Evolutionary conservation across 2,888 invertebrate species (phyloP).

Genomic region (Protonemura montana): DNA sequence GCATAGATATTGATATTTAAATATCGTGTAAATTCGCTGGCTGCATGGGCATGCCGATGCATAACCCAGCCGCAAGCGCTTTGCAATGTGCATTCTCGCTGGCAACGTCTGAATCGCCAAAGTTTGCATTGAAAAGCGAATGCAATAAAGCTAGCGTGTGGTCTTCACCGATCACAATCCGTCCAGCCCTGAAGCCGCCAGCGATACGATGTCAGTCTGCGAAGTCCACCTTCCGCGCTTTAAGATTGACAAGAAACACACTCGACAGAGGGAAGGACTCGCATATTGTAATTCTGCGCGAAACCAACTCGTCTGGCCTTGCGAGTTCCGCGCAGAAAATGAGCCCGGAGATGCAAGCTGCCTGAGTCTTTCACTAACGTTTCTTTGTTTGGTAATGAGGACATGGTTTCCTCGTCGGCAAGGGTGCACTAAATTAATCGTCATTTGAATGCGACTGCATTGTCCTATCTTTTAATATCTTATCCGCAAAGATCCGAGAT

Average conservation of each 20-base stretch:
- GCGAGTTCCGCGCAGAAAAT: background rate
- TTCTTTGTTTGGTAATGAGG: constrained; percentile 43
- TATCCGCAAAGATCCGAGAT: background rate
- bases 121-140: background rate
- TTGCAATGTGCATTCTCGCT: background rate
- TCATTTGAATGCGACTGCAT: constrained; percentile 22
- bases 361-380: background rate
- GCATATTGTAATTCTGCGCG: background rate
- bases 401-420: background rate
- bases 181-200: background rate
- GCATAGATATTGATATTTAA: background rate
- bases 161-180: background rate
- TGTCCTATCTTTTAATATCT: background rate
- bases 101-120: background rate
- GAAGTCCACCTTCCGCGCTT: background rate
- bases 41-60: background rate
- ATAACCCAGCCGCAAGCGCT: background rate
- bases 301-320: background rate
- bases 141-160: background rate
- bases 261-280: background rate
- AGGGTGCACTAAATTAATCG: constrained; percentile 14
- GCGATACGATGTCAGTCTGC: background rate
- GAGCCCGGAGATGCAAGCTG: background rate
- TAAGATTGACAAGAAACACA: background rate
- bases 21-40: background rate